Evolutionary conservation across 2,888 invertebrate genomes (phyloP).

Genomic region (Scrobipalpa atriplicella): DNA sequence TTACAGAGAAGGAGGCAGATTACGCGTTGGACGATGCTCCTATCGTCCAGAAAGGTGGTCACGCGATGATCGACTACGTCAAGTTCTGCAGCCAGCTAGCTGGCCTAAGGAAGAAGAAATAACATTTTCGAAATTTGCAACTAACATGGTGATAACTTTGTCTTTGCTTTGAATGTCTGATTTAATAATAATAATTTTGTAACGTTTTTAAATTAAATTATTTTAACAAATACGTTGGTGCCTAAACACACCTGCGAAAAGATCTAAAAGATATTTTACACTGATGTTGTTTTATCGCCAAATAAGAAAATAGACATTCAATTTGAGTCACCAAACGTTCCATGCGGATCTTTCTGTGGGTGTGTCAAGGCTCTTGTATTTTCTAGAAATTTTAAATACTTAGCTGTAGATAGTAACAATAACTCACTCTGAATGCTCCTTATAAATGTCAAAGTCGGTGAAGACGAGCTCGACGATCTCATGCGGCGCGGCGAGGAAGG

Average conservation of each 20-base stretch:
- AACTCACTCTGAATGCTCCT: conserved; percentile 87
- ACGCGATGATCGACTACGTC: conserved; percentile 84
- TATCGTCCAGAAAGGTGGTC: conserved; percentile 77
- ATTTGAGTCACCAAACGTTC: too few relatives aligned
- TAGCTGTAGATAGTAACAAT: neutral
- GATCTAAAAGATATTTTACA: too few relatives aligned
- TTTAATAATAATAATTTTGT: too few relatives aligned
- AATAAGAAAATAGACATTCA: too few relatives aligned
- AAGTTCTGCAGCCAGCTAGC: conserved; percentile 84
- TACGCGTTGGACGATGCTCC: conserved; percentile 85
- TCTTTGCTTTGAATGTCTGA: too few relatives aligned
- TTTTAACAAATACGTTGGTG: too few relatives aligned
- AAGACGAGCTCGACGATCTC: conserved; percentile 93
- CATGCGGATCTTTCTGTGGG: too few relatives aligned
- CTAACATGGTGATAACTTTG: too few relatives aligned
- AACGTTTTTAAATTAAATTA: too few relatives aligned
- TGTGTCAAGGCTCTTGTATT: neutral
- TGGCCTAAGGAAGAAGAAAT: conserved; percentile 80
- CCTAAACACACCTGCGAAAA: too few relatives aligned
- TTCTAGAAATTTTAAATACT: too few relatives aligned
- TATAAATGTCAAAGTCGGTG: conserved; percentile 90
- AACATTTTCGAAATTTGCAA: conserved; percentile 1
- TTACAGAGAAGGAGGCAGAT: conserved; percentile 84
- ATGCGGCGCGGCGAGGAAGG: conserved; percentile 90
- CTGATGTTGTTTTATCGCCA: too few relatives aligned